Evolutionary conservation across 2,797 vertebrate species (phyloP).

Genomic region (Telmatherina bonti): DNA sequence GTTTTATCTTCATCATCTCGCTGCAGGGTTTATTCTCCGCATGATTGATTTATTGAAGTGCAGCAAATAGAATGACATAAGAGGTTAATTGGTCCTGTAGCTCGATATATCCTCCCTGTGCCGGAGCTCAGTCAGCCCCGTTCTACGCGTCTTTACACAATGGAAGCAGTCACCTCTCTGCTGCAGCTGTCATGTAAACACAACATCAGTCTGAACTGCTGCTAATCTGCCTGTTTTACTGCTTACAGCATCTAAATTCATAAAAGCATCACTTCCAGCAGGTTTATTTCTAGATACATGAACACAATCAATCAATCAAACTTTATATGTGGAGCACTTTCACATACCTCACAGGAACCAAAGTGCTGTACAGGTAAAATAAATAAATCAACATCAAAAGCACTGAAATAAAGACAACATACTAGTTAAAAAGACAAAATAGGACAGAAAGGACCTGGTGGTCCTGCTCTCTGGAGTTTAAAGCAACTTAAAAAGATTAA

Average conservation of each 20-base stretch:
- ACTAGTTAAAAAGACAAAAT: no score
- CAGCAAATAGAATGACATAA: slow-evolving; percentile 40
- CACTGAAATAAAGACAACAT: no score
- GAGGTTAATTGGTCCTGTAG: slow-evolving; percentile 60
- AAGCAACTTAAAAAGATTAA: no score
- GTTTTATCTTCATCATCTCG: slow-evolving; percentile 32
- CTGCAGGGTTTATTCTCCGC: slow-evolving; percentile 38
- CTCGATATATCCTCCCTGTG: slow-evolving; percentile 32
- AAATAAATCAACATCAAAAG: no score
- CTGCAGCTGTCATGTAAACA: neutral
- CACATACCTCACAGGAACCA: no score
- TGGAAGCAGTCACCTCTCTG: neutral
- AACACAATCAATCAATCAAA: neutral
- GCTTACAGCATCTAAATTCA: neutral
- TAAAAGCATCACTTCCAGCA: neutral
- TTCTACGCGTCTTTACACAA: neutral
- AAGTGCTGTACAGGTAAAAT: no score
- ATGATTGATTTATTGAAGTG: slow-evolving; percentile 60
- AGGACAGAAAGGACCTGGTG: no score
- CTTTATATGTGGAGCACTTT: no score
- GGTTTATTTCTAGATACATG: neutral
- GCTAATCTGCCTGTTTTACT: neutral
- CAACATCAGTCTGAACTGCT: neutral
- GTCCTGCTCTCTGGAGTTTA: no score
- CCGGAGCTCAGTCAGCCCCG: slow-evolving; percentile 5